These are phyloP conservation scores for Agapostemon virescens DNA, from an alignment of 2,888 invertebrate species.

Conservation along the genomic window DNA sequence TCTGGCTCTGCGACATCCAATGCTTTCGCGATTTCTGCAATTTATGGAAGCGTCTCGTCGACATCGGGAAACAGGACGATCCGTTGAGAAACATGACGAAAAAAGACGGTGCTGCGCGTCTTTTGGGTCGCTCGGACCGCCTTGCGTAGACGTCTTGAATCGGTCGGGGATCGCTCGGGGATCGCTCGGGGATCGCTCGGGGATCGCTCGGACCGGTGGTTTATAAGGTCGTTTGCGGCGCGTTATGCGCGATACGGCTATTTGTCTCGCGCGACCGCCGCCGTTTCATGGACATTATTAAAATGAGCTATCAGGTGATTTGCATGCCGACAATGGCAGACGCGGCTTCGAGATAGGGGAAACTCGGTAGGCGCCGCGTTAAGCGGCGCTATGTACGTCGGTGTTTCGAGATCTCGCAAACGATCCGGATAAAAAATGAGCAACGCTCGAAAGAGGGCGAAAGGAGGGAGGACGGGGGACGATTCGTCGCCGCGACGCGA, in stretches of 20 bases:
- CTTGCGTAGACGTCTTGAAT: too few species aligned
- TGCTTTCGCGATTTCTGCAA: background rate
- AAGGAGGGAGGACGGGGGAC: background rate
- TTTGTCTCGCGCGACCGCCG: conserved; percentile 53
- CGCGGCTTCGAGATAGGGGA: conserved; percentile 55
- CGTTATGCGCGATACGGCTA: conserved; percentile 46
- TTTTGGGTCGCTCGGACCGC: too few species aligned
- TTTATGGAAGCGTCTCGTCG: background rate
- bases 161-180: too few species aligned
- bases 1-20: background rate
- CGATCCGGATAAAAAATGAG: background rate
- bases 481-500: too few species aligned
- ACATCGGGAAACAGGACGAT: too few species aligned
- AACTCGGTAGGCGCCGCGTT: conserved; percentile 36
- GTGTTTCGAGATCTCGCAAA: conserved; percentile 19
- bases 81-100: too few species aligned
- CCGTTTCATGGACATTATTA: conserved; percentile 59
- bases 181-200: too few species aligned
- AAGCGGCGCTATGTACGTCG: conserved; percentile 48
- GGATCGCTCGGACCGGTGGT: conserved; percentile 7
- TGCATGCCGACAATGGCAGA: conserved; percentile 65
- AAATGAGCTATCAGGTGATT: conserved; percentile 64
- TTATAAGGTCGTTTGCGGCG: conserved; percentile 41
- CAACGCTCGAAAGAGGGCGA: background rate
- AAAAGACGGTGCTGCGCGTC: too few species aligned